Evolutionary conservation across 2,888 invertebrate genomes (phyloP).

Genomic region (Phasia obesa): DNA sequence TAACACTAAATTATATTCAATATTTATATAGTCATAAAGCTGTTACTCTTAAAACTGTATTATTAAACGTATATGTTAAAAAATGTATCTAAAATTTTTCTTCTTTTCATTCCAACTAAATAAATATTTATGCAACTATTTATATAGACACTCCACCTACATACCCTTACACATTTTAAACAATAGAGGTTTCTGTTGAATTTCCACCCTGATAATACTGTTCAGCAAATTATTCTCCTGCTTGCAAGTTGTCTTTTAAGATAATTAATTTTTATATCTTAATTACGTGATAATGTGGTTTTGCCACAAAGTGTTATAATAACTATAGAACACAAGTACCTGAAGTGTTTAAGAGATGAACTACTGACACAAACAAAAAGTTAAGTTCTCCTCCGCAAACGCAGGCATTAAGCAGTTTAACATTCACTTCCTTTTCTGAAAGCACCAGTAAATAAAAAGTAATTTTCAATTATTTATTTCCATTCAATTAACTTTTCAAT

Average conservation of each 20-base stretch:
- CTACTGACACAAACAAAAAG: background rate
- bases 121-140: too few relatives aligned
- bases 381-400: background rate
- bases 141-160: too few relatives aligned
- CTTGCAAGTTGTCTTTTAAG: background rate
- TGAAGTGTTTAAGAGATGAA: background rate
- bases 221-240: background rate
- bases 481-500: constrained; percentile 37
- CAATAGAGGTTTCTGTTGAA: too few relatives aligned
- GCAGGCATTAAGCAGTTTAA: background rate
- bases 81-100: too few relatives aligned
- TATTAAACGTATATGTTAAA: too few relatives aligned
- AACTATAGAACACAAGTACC: background rate
- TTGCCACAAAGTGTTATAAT: constrained; percentile 4
- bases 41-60: too few relatives aligned
- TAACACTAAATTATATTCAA: too few relatives aligned
- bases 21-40: too few relatives aligned
- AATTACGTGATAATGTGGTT: constrained; percentile 53
- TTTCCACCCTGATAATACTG: background rate
- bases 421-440: background rate
- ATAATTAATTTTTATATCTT: constrained; percentile 48
- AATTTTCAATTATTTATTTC: constrained; percentile 46
- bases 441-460: background rate
- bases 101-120: too few relatives aligned
- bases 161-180: too few relatives aligned